These are phyloP conservation scores for Streblospio benedicti DNA, from an alignment of 1,140 invertebrate genomes.

Conservation along the genomic window DNA sequence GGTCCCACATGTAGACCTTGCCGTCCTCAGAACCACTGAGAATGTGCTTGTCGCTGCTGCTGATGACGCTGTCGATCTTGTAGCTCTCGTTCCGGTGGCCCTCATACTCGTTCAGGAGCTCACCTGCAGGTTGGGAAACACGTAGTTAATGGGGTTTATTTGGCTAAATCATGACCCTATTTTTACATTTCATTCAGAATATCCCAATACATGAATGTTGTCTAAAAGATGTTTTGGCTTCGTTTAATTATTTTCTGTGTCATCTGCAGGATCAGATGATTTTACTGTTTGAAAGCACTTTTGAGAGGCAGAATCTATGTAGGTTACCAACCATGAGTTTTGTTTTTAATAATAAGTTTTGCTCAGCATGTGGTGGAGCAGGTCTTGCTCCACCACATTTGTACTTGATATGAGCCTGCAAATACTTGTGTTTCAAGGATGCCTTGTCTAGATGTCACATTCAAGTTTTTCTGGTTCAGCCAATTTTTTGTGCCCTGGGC, in stretches of 20 bases:
- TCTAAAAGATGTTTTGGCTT: neutral
- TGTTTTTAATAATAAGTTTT: too few species aligned
- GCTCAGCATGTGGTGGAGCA: too few species aligned
- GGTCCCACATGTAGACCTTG: constrained; percentile 76
- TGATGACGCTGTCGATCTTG: constrained; percentile 75
- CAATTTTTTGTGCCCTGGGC: too few species aligned
- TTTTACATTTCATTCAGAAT: neutral
- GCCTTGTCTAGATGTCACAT: too few species aligned
- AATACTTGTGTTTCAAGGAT: too few species aligned
- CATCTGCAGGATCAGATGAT: too few species aligned
- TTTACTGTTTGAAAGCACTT: too few species aligned
- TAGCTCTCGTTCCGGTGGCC: constrained; percentile 73
- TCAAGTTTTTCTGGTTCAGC: too few species aligned
- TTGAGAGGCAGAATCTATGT: too few species aligned
- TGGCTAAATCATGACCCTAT: neutral
- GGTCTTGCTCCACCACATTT: too few species aligned
- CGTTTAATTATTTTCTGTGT: neutral
- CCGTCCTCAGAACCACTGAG: constrained; percentile 82
- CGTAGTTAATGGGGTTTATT: neutral
- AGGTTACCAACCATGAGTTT: too few species aligned
- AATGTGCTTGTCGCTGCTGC: constrained; percentile 70
- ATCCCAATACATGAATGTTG: neutral
- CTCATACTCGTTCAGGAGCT: constrained; percentile 53
- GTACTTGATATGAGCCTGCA: too few species aligned
- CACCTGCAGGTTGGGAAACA: neutral